A percentile compares a stretch with the other conserved stretches of the same genome.
Evolutionary conservation across 2,888 invertebrate genomes (phyloP).

Genomic region (Timandra comae): DNA sequence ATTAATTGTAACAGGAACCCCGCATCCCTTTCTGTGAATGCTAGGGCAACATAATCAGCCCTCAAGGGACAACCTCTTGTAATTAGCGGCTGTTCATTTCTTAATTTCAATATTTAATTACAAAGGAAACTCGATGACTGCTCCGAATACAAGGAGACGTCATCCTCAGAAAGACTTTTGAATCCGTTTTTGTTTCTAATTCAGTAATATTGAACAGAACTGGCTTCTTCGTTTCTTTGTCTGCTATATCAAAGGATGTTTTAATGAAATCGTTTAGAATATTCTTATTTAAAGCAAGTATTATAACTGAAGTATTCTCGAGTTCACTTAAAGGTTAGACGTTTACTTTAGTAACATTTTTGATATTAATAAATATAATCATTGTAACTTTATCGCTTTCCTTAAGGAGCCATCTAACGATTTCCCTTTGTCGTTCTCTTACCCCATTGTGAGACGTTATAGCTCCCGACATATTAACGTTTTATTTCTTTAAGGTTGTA

Average conservation of each 20-base stretch:
- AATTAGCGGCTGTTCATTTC: conserved; percentile 78
- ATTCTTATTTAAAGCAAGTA: conserved; percentile 13
- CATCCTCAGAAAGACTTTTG: conserved; percentile 68
- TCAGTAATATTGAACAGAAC: conserved; percentile 50
- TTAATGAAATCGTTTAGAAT: conserved; percentile 28
- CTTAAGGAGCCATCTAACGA: conserved; percentile 49
- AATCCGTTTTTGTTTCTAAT: conserved; percentile 63
- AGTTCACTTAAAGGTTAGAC: too few species aligned
- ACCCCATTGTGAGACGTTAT: conserved; percentile 58
- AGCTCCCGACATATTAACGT: conserved; percentile 60
- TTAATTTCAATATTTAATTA: conserved; percentile 79
- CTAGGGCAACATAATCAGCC: conserved; percentile 69
- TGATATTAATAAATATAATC: conserved; percentile 31
- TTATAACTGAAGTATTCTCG: too few species aligned
- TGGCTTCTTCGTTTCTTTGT: conserved; percentile 62
- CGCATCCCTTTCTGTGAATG: conserved; percentile 65
- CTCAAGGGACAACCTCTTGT: conserved; percentile 75
- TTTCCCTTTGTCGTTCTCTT: conserved; percentile 51
- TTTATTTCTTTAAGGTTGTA: conserved; percentile 55
- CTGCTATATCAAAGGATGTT: conserved; percentile 51
- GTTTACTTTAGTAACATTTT: conserved; percentile 8
- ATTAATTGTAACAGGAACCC: conserved; percentile 65
- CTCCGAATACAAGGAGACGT: conserved; percentile 65
- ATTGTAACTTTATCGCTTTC: conserved; percentile 56
- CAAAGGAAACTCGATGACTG: conserved; percentile 76